Base-by-base conservation (phyloP, 1,140 invertebrate species). In the Epicauta chinensis region DNA sequence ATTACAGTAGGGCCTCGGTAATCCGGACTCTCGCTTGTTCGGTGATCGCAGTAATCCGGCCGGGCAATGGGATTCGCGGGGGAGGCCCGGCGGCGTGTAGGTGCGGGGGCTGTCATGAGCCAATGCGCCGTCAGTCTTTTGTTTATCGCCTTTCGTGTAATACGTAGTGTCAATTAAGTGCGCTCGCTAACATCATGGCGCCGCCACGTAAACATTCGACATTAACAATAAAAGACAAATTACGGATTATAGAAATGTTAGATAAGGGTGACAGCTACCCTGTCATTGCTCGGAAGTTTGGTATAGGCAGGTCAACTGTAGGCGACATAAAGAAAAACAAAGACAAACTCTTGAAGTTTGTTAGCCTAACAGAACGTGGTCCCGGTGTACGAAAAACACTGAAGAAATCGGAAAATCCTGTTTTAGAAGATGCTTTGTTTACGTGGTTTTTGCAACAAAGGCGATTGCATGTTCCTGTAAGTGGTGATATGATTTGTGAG, bases 221-320 rank as follows among this genome's bases (percentile, higher is more conserved):
- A 12, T 30, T 43, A 14, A 43, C 16, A 12, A 4, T 43, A 14
- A 43, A 43, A 23, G 16, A 43, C 17, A 43, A 43, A 30, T 30
- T 14, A 23, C 9, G 30, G 7, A 43, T 43, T 23, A 9, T 29
- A 7, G 30, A 43, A 30, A 29, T 23, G 37, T 45, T 72, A 6
- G 71, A 69, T 1, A 69, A 66, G n/a, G 66, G 51, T 5, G 71
- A 75, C 59, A 53, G 69, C 52, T 70, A 69, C 10, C 53, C 35
- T 6, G 43, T 71, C 12, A 68, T 73, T 0, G 74, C 75, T 23
- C 34, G 70, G 16, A 42, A 12, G 16, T 16, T 54, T 44, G 55
- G 60, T 38, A 61, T 72, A 7, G 68, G 57, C 55, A 71, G 70
- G 16, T 34, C 41, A 39, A 69, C 70, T 11, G 63, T 13, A 58